phyloP scores from a whole-genome alignment of 2,888 invertebrate genomes.

The Tinea semifulvella region DNA sequence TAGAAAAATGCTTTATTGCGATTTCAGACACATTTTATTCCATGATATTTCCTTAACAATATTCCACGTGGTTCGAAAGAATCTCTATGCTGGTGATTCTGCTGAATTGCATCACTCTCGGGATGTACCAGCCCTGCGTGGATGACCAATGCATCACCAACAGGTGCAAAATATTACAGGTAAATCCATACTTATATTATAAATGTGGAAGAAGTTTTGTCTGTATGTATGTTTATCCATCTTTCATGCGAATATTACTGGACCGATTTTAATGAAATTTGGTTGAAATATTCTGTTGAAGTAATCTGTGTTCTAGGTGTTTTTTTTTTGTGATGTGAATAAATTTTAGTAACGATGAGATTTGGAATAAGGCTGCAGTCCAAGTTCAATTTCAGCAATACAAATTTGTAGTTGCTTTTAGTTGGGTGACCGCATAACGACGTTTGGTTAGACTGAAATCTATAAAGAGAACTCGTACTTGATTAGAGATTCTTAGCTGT shows the following conservation, averaged over 20 bases:
- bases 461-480: too few relatives aligned
- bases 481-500: too few relatives aligned
- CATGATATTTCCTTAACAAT: slow-evolving; percentile 75
- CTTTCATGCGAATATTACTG: too few relatives aligned
- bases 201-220: too few relatives aligned
- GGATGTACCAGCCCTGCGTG: slow-evolving; percentile 99
- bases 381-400: background rate
- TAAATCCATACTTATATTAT: slow-evolving; percentile 60
- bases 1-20: too few relatives aligned
- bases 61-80: slow-evolving; percentile 95
- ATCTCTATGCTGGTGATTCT: slow-evolving; percentile 98
- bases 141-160: slow-evolving; percentile 91
- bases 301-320: background rate
- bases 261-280: too few relatives aligned
- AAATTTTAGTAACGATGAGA: too few relatives aligned
- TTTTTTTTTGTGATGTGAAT: too few relatives aligned
- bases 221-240: too few relatives aligned
- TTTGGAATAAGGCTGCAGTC: too few relatives aligned
- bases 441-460: background rate
- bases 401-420: background rate
- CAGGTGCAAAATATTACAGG: slow-evolving; percentile 91
- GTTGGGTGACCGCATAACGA: background rate
- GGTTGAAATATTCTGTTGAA: too few relatives aligned
- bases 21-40: too few relatives aligned
- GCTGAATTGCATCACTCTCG: slow-evolving; percentile 97